A percentile compares a stretch with the other conserved stretches of the same genome.
phyloP scores from a whole-genome alignment of 30 jellyfish, hydroid and myxozoan species.

The Rhopilema esculentum region DNA sequence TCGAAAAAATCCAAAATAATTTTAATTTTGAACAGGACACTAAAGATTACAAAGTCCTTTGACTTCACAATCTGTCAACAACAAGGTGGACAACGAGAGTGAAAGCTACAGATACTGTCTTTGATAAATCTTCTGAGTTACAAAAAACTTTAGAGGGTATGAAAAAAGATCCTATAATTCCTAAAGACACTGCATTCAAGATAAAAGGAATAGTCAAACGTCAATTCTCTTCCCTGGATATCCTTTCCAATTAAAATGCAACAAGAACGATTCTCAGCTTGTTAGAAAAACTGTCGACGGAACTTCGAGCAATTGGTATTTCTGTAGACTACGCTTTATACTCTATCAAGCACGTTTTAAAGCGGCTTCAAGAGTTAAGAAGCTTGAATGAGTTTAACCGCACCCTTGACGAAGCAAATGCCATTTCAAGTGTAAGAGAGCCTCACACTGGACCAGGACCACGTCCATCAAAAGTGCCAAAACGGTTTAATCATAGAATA shows the following conservation, averaged over 20 bases:
- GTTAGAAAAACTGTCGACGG: too few species aligned
- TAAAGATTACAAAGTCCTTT: conserved; percentile 58
- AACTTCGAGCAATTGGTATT: too few species aligned
- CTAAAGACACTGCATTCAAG: conserved; percentile 27
- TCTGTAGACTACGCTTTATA: too few species aligned
- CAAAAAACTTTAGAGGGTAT: conserved; percentile 20
- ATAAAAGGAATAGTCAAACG: conserved; percentile 22
- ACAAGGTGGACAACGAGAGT: conserved; percentile 43
- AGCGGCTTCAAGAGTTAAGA: too few species aligned
- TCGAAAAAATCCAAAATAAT: conserved; percentile 43
- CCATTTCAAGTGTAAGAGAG: too few species aligned
- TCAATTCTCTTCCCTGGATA: too few species aligned
- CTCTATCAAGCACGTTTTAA: conserved; percentile 34
- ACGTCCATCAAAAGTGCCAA: conserved; percentile 6
- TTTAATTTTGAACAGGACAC: conserved; percentile 28
- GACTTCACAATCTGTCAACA: conserved; percentile 49
- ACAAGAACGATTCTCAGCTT: too few species aligned
- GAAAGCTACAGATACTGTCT: conserved; percentile 13
- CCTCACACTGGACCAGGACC: too few species aligned
- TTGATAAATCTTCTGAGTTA: conserved; percentile 11
- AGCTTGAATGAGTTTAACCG: too few species aligned
- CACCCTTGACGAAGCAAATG: too few species aligned
- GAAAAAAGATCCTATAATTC: conserved; percentile 23
- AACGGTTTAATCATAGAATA: neutral
- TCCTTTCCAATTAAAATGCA: too few species aligned